These are phyloP conservation scores for Drosophila rubida DNA, from an alignment of 2,888 invertebrate species.

Conservation along the genomic window DNA sequence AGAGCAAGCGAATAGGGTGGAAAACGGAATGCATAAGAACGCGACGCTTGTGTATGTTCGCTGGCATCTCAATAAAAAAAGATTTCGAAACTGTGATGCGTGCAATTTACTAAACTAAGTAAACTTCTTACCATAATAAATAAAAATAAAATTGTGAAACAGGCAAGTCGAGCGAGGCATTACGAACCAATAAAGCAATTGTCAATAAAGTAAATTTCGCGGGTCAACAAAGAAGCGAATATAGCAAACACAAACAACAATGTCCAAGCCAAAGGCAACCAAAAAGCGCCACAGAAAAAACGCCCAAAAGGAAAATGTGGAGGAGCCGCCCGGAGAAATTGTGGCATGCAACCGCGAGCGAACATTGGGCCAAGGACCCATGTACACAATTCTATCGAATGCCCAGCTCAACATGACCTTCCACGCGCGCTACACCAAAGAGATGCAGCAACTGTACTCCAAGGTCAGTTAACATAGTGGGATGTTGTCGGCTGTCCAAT, in stretches of 20 bases:
- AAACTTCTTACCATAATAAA: neutral
- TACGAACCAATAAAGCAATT: neutral
- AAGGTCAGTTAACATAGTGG: conserved; percentile 86
- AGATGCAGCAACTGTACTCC: conserved; percentile 87
- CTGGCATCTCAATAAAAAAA: conserved; percentile 26
- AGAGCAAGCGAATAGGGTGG: conserved; percentile 59
- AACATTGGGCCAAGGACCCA: conserved; percentile 67
- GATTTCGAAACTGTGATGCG: conserved; percentile 8
- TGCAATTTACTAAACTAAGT: conserved; percentile 22
- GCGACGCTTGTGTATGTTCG: conserved; percentile 66
- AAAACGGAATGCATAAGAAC: conserved; percentile 56
- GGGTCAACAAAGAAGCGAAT: neutral
- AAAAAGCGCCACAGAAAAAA: conserved; percentile 71
- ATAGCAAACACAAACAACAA: conserved; percentile 16
- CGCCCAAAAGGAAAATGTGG: conserved; percentile 70
- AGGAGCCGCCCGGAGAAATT: conserved; percentile 47
- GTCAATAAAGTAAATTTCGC: conserved; percentile 18
- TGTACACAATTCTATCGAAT: conserved; percentile 86
- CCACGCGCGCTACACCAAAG: conserved; percentile 88
- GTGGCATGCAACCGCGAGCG: neutral
- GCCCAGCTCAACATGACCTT: conserved; percentile 88
- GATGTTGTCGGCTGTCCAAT: neutral
- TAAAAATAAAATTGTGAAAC: neutral
- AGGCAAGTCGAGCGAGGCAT: neutral
- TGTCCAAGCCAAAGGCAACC: conserved; percentile 42